A percentile compares a stretch with the other conserved stretches of the same genome.
These are phyloP conservation scores for Oncopeltus fasciatus DNA, from an alignment of 1,140 invertebrate genomes.

Conservation along the genomic window DNA sequence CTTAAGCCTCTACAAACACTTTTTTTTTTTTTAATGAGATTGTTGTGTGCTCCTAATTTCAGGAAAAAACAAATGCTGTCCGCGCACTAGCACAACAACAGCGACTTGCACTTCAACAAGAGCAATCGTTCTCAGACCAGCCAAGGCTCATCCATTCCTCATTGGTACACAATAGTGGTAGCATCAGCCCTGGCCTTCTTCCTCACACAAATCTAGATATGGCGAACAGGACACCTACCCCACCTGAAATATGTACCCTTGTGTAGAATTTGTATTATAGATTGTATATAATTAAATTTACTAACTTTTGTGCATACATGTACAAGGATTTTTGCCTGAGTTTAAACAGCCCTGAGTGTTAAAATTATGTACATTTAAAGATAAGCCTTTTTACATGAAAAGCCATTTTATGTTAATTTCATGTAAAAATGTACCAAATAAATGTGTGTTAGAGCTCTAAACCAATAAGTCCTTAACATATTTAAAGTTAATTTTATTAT, in stretches of 20 bases:
- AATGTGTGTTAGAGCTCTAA: too few relatives aligned
- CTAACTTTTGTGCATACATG: too few relatives aligned
- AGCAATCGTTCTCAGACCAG: conserved; percentile 31
- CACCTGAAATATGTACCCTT: conserved; percentile 53
- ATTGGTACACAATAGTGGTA: conserved; percentile 37
- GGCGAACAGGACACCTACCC: conserved; percentile 46
- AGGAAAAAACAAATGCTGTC: conserved; percentile 47
- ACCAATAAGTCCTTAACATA: too few relatives aligned
- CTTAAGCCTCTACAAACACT: conserved; percentile 22
- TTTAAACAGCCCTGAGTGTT: too few relatives aligned
- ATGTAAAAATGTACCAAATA: too few relatives aligned
- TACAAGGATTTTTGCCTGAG: too few relatives aligned
- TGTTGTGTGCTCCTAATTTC: conserved; percentile 39
- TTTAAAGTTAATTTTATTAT: too few relatives aligned
- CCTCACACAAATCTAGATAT: conserved; percentile 43
- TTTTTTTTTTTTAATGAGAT: conserved; percentile 22
- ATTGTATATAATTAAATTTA: neutral
- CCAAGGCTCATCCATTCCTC: conserved; percentile 27
- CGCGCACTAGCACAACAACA: conserved; percentile 35
- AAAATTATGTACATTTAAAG: too few relatives aligned
- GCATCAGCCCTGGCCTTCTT: conserved; percentile 44
- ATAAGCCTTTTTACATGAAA: too few relatives aligned
- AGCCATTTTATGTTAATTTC: too few relatives aligned
- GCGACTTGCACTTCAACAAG: conserved; percentile 30
- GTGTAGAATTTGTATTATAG: conserved; percentile 27